phyloP scores from a whole-genome alignment of 2,888 invertebrate species.

The Myopa testacea region DNA sequence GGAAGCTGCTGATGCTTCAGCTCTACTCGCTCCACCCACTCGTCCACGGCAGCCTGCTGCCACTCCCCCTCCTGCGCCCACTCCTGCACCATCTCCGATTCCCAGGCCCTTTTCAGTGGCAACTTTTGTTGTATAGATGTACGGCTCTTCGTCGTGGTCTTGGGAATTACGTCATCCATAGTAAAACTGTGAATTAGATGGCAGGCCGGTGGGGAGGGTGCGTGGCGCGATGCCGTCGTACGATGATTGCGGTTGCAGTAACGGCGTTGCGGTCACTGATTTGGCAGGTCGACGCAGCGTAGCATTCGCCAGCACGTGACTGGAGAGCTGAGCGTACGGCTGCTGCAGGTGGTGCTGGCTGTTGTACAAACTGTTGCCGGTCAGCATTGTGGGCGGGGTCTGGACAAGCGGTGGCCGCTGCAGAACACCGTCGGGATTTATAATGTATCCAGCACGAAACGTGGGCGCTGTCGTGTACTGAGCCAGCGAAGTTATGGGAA shows the following conservation, averaged over 20 bases:
- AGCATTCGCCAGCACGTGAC: constrained; percentile 49
- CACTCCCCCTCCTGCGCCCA: constrained; percentile 27
- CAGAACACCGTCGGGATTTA: constrained; percentile 61
- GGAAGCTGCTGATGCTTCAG: constrained; percentile 3
- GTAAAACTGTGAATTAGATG: constrained; percentile 65
- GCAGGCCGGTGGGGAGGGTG: constrained; percentile 66
- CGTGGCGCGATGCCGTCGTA: constrained; percentile 67
- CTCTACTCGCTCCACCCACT: constrained; percentile 28
- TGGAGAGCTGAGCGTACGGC: constrained; percentile 45
- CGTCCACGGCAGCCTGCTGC: constrained; percentile 8
- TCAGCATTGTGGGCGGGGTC: constrained; percentile 57
- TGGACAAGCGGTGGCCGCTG: constrained; percentile 59
- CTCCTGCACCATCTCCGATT: constrained; percentile 28
- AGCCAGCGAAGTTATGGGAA: constrained; percentile 64
- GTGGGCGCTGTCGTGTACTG: constrained; percentile 67
- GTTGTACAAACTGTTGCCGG: constrained; percentile 39
- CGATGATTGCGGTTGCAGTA: constrained; percentile 59
- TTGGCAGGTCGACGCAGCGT: constrained; percentile 55
- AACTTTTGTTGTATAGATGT: constrained; percentile 12
- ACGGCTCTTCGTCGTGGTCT: constrained; percentile 38
- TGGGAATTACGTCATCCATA: constrained; percentile 65
- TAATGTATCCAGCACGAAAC: constrained; percentile 63
- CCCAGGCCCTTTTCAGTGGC: constrained; percentile 31
- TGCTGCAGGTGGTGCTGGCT: constrained; percentile 29
- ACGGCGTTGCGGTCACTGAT: constrained; percentile 48